Evolutionary conservation across 2,888 invertebrate species (phyloP).

Genomic region (Mesochorus sp.): DNA sequence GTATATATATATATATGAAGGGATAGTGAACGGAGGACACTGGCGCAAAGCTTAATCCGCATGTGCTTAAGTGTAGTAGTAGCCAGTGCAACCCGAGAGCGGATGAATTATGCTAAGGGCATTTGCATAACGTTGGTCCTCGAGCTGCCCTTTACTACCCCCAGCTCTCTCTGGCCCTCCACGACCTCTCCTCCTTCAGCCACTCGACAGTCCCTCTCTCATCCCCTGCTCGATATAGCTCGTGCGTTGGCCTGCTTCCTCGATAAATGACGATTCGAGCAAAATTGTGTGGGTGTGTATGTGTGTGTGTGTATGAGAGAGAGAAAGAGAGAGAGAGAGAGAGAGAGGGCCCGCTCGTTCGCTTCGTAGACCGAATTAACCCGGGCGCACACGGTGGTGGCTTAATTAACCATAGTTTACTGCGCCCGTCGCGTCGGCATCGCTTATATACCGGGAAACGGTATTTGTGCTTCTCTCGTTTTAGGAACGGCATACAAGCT

Average conservation of each 20-base stretch:
- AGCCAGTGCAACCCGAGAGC: slow-evolving; percentile 61
- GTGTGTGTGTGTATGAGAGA: slow-evolving; percentile 56
- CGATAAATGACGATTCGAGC: slow-evolving; percentile 78
- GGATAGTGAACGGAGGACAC: slow-evolving; percentile 33
- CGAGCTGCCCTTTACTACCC: slow-evolving; percentile 47
- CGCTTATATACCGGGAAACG: slow-evolving; percentile 39
- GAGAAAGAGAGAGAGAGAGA: slow-evolving; percentile 20
- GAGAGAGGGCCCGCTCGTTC: slow-evolving; percentile 32
- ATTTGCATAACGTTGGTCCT: slow-evolving; percentile 76
- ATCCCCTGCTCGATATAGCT: background rate
- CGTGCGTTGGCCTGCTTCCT: slow-evolving; percentile 55
- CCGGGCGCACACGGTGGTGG: slow-evolving; percentile 49
- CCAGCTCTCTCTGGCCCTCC: background rate
- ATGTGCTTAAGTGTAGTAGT: slow-evolving; percentile 55
- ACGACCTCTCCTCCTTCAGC: background rate
- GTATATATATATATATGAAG: background rate
- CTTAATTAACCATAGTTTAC: slow-evolving; percentile 72
- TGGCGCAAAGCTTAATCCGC: slow-evolving; percentile 68
- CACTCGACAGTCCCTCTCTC: slow-evolving; percentile 1
- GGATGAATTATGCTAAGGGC: slow-evolving; percentile 75
- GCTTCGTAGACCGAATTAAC: slow-evolving; percentile 53
- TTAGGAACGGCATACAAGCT: too few relatives aligned
- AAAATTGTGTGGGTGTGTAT: slow-evolving; percentile 69
- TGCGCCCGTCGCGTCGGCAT: slow-evolving; percentile 45
- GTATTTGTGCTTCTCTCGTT: slow-evolving; percentile 41